Evolutionary conservation across 2,113 vertebrate genomes (phyloP).

Genomic region (Strigops habroptila): DNA sequence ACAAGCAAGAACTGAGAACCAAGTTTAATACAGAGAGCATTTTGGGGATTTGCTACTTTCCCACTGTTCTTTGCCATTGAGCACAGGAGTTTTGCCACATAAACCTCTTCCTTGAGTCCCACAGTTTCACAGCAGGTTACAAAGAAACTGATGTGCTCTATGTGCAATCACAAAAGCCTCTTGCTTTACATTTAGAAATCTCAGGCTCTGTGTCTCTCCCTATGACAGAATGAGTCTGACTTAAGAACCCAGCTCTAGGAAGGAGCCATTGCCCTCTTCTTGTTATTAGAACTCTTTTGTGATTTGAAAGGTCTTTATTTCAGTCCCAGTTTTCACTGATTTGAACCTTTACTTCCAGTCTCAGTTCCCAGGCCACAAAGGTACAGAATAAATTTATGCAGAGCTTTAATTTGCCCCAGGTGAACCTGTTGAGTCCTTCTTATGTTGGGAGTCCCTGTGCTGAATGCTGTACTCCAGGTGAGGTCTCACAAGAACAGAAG

Average conservation of each 20-base stretch:
- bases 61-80: not conserved
- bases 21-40: not conserved
- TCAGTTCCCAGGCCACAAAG: not conserved
- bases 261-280: not conserved
- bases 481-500: not conserved
- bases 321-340: not conserved
- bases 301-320: not conserved
- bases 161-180: not conserved
- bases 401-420: not conserved
- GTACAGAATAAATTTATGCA: not conserved
- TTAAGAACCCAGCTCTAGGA: not conserved
- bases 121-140: not conserved
- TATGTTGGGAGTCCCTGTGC: not conserved
- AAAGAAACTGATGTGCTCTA: not conserved
- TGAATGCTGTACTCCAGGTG: not conserved
- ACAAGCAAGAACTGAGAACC: not conserved
- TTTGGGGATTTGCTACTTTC: not conserved
- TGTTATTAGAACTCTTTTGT: not conserved
- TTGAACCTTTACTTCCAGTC: not conserved
- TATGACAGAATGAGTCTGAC: not conserved
- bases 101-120: not conserved
- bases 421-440: not conserved
- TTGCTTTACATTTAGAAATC: not conserved
- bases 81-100: not conserved
- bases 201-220: not conserved